phyloP scores from a whole-genome alignment of 2,113 vertebrate species.

The Reinhardtius hippoglossoides region DNA sequence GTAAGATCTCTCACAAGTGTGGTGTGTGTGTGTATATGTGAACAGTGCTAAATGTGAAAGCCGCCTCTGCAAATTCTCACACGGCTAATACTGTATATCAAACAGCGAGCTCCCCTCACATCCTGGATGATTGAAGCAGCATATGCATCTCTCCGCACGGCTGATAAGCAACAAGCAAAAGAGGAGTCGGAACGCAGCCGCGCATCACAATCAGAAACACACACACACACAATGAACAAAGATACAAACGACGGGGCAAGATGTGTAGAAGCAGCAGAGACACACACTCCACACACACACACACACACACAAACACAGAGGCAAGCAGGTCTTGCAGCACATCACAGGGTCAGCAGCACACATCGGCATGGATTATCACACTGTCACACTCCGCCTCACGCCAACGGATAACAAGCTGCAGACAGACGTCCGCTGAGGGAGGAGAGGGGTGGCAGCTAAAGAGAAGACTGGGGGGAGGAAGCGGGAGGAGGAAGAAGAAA shows the following conservation, averaged over 20 bases:
- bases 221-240: slow-evolving; percentile 27
- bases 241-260: slow-evolving; percentile 5
- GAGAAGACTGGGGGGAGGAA: neutral
- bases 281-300: slow-evolving; percentile 11
- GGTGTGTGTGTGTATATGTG: slow-evolving; percentile 13
- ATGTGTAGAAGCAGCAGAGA: slow-evolving; percentile 14
- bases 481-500: slow-evolving; percentile 8
- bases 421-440: slow-evolving; percentile 42
- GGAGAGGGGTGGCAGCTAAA: neutral
- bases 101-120: slow-evolving; percentile 27
- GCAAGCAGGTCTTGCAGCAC: slow-evolving; percentile 56
- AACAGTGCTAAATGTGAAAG: slow-evolving; percentile 23
- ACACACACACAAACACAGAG: slow-evolving; percentile 24
- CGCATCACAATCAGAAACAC: neutral
- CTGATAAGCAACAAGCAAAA: slow-evolving; percentile 41
- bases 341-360: slow-evolving; percentile 71
- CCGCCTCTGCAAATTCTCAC: slow-evolving; percentile 4
- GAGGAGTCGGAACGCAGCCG: slow-evolving; percentile 18
- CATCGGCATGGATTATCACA: slow-evolving; percentile 71
- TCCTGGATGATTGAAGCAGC: slow-evolving; percentile 51
- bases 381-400: slow-evolving; percentile 72
- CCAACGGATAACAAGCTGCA: slow-evolving; percentile 69
- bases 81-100: slow-evolving; percentile 30
- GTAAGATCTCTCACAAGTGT: neutral
- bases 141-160: slow-evolving; percentile 9